Evolutionary conservation across 2,797 vertebrate species (phyloP).

Genomic region (Denticeps clupeoides): DNA sequence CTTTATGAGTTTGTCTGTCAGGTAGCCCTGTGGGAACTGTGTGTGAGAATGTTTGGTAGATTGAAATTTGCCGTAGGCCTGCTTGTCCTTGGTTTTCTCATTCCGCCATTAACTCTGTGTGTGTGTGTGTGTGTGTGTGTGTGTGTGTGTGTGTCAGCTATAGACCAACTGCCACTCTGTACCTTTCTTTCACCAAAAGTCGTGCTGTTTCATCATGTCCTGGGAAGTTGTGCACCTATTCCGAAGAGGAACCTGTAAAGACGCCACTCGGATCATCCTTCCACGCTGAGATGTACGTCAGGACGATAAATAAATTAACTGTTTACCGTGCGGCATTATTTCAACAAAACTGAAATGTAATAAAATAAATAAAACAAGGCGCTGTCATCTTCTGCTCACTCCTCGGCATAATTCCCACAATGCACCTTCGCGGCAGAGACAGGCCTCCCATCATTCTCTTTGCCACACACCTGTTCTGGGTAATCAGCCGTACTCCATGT

Average conservation of each 20-base stretch:
- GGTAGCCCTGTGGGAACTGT: neutral
- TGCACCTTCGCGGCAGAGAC: neutral
- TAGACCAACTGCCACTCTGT: too few relatives aligned
- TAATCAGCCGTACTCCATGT: conserved; percentile 44
- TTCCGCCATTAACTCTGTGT: neutral
- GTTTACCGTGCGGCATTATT: too few relatives aligned
- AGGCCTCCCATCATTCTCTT: neutral
- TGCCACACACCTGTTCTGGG: conserved; percentile 1
- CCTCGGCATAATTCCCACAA: neutral
- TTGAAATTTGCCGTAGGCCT: too few relatives aligned
- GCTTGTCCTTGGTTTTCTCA: neutral
- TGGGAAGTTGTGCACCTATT: too few relatives aligned
- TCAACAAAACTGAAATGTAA: too few relatives aligned
- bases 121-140: neutral
- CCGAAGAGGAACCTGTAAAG: too few relatives aligned
- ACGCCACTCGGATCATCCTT: too few relatives aligned
- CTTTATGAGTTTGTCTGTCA: too few relatives aligned
- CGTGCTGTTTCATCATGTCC: conserved; percentile 10
- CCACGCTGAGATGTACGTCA: too few relatives aligned
- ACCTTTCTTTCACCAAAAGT: conserved; percentile 13
- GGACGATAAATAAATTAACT: too few relatives aligned
- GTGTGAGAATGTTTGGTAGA: neutral
- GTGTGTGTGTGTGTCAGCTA: too few relatives aligned
- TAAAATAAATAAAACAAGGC: too few relatives aligned
- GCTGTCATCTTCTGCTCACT: neutral